Percentiles rank a stretch among this genome's conserved stretches.
phyloP scores from a whole-genome alignment of 1,140 invertebrate genomes.

The Pseudomyrmex cubaensis region DNA sequence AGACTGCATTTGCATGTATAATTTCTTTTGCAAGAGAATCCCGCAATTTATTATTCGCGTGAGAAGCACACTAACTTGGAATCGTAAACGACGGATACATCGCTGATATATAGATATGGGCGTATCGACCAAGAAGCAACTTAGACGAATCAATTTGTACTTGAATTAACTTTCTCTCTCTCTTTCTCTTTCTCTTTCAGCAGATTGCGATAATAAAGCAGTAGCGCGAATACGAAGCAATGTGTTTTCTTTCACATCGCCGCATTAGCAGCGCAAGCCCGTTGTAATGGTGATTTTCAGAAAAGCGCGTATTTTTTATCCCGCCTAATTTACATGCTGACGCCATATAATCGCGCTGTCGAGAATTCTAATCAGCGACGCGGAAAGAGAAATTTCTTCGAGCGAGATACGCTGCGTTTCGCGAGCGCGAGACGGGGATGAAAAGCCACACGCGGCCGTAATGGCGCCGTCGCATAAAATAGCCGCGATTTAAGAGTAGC shows the following conservation, averaged over 20 bases:
- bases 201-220: neutral
- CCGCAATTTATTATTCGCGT: conserved; percentile 65
- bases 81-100: conserved; percentile 5
- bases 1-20: conserved; percentile 68
- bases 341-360: conserved; percentile 49
- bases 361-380: conserved; percentile 54
- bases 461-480: conserved; percentile 52
- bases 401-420: conserved; percentile 14
- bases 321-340: conserved; percentile 42
- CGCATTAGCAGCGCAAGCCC: neutral
- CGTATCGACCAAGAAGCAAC: neutral
- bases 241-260: neutral
- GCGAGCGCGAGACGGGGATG: neutral
- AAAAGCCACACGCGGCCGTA: conserved; percentile 51
- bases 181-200: too few species aligned
- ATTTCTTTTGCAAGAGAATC: conserved; percentile 50
- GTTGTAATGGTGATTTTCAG: conserved; percentile 40
- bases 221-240: neutral
- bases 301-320: conserved; percentile 32
- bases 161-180: neutral
- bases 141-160: neutral
- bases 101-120: too few species aligned
- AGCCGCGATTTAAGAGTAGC: conserved; percentile 57
- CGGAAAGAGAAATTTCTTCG: conserved; percentile 54
- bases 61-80: conserved; percentile 4